Evolutionary conservation across 64 coral and sea anemone species (phyloP).

Genomic region (Trachythela sp.): DNA sequence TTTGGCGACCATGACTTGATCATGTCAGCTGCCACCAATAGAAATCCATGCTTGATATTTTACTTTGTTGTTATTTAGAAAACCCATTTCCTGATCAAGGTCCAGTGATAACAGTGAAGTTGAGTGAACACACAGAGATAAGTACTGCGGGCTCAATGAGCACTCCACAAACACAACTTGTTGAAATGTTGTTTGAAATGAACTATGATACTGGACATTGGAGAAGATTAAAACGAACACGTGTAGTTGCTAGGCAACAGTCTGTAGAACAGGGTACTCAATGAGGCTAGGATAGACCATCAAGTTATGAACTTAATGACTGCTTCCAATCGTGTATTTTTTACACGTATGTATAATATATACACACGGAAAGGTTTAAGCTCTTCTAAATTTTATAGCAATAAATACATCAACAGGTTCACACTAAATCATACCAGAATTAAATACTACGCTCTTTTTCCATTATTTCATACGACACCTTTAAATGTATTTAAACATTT

Average conservation of each 20-base stretch:
- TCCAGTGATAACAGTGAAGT: slow-evolving; percentile 82
- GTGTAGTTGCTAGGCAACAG: slow-evolving; percentile 69
- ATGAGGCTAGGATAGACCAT: not conserved
- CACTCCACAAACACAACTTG: slow-evolving; percentile 64
- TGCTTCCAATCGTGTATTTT: not conserved
- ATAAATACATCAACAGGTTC: no score
- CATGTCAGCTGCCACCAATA: no score
- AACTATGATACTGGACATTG: slow-evolving; percentile 95
- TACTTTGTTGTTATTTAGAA: slow-evolving; percentile 44
- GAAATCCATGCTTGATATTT: no score
- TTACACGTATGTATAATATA: no score
- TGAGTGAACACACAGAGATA: slow-evolving; percentile 85
- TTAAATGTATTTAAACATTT: no score
- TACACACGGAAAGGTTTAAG: no score
- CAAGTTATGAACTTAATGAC: not conserved
- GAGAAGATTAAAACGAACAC: slow-evolving; percentile 85
- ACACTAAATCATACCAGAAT: no score
- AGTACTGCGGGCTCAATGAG: slow-evolving; percentile 38
- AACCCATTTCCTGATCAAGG: slow-evolving; percentile 89
- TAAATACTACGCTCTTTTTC: no score
- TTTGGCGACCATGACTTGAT: not conserved
- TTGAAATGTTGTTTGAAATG: slow-evolving; percentile 99
- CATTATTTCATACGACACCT: no score
- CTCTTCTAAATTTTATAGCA: no score
- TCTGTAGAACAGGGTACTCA: not conserved